Evolutionary conservation across 2,888 invertebrate species (phyloP).

Genomic region (Heliconius hortense): DNA sequence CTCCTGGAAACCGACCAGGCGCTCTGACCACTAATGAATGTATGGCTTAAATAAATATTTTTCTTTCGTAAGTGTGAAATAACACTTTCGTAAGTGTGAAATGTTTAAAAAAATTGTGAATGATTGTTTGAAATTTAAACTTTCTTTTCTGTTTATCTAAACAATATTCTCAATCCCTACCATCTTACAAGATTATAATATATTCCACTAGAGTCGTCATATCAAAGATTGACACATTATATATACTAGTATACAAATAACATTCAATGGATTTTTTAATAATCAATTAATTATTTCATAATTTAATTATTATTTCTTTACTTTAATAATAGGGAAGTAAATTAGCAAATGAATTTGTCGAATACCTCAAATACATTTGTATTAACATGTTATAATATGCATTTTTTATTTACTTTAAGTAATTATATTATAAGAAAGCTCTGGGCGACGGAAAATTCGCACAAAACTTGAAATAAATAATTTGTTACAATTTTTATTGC

Average conservation of each 20-base stretch:
- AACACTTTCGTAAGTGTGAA: too few species aligned
- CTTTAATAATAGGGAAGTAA: slow-evolving; percentile 14
- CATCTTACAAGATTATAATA: neutral
- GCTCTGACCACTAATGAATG: too few species aligned
- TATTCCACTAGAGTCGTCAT: slow-evolving; percentile 3
- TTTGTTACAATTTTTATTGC: neutral
- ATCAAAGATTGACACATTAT: slow-evolving; percentile 4
- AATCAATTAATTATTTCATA: slow-evolving; percentile 12
- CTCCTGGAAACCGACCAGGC: too few species aligned
- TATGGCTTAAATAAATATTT: too few species aligned
- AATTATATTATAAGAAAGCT: neutral
- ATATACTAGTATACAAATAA: slow-evolving; percentile 2
- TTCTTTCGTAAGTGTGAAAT: too few species aligned
- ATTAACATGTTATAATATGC: slow-evolving; percentile 48
- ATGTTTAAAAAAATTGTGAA: too few species aligned
- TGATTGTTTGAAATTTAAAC: neutral
- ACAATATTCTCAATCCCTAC: neutral
- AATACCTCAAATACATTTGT: slow-evolving; percentile 47
- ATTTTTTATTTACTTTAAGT: slow-evolving; percentile 45
- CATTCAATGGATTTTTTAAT: slow-evolving; percentile 39
- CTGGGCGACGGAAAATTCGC: neutral
- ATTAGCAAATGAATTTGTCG: slow-evolving; percentile 22
- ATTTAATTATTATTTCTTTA: slow-evolving; percentile 14
- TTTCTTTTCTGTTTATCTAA: neutral
- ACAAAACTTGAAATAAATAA: neutral